Evolutionary conservation across 2,113 vertebrate genomes (phyloP), one percentile per base, ranked within the genome.

Genomic region (Halichoerus grypus): DNA sequence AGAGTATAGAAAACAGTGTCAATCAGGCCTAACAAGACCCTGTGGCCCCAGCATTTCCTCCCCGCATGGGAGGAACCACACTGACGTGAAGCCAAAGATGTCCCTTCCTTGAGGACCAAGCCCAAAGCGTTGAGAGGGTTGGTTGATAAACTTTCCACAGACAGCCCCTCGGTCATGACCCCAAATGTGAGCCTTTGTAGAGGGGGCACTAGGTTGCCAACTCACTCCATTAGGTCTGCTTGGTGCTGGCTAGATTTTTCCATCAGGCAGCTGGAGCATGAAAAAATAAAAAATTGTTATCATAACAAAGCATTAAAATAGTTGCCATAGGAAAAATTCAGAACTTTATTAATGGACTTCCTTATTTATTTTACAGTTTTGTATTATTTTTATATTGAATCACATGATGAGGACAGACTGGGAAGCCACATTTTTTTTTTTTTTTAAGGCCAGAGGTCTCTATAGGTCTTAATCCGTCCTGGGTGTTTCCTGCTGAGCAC

Each of bases 331-430:
- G 55, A 21, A 42, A 63, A 84, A 84, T 76, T 9, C 16, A 83
- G n/a, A 95, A 91, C 13, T 55, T 74, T 95, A 91, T 46, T 31
- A 77, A 69, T 72, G 4, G 22, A n/a, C 6, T 86, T 83, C 6
- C 82, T 94, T 72, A 91, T 79, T 94, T 59, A 88, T 53, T 86
- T 90, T 46, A 76, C 0, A 55, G 10, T 71, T 74, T 67, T 72
- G 13, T 42, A 42, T 85, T 95, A 67, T 94, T 94, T 96, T 94
- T n/a, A 33, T 82, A 46, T 87, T 76, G 77, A 89, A 72, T 59
- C 31, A 92, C 39, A 33, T 72, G 21, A 65, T 55, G 26, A 49
- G 33, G 4, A 31, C 15, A 81, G 88, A 42, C 6, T 61, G 26
- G 33, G 31, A 46, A 36, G 19, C 26, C 6, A 33, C 1, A 21